Evolutionary conservation across 1,140 invertebrate species (phyloP), one percentile per base, ranked within the genome.

Genomic region (Eufriesea mexicana): DNA sequence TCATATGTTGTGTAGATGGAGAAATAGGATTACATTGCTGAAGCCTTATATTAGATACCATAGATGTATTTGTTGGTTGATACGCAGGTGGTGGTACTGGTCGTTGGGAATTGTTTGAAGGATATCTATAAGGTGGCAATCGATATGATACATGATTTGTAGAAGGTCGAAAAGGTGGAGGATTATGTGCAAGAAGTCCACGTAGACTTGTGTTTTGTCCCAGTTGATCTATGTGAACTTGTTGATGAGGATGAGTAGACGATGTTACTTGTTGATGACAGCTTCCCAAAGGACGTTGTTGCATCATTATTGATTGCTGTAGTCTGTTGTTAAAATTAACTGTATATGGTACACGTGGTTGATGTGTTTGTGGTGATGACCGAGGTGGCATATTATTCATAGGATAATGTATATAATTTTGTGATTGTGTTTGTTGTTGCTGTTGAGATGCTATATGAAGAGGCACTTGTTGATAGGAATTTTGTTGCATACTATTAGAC

Each of bases 241-340:
- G 91, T 42, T 91, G 90, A 85, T 94, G 94, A 14, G 95, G 95
- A 92, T 94, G 95, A 0, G 95, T 95, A 5, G 95, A 95, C 5
- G 95, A 95, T 9, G 95, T 94, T 16, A 95, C 94, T 90, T 94
- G 91, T 79, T 94, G 94, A 79, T 94, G 93, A 82, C 92, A 92
- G 59, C 89, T 90, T 9, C 87, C 88, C 59, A 92, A 72, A 28
- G 91, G 91, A 0, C 93, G 90, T 83, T 93, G 93, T n/a, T 89
- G 85, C 85, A 93, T 91, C 84, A 93, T 91, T 42, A 94, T 72
- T 45, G 90, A 84, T n/a, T 91, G 91, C 67, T 92, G 92, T 77
- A 92, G 88, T 51, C 91, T 76, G 25, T 86, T 92, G 57, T 91
- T 93, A 51, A 89, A 94, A 49, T 83, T 92, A 20, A 91, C 86